These are phyloP conservation scores for Crocidura indochinensis DNA, from an alignment of 2,797 vertebrate genomes.

Conservation along the genomic window DNA sequence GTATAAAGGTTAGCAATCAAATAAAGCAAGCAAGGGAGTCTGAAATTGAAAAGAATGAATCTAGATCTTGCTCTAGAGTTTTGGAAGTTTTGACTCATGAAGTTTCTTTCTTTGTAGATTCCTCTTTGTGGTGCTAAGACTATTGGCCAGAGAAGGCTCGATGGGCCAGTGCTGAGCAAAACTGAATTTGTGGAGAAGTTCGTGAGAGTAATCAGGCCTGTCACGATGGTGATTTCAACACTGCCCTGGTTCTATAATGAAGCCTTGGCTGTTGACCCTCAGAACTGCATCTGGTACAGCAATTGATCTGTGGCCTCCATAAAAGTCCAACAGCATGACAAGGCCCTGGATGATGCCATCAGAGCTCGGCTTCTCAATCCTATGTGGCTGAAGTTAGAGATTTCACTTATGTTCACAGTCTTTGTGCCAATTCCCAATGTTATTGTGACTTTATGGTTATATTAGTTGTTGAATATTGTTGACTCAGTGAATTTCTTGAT, in stretches of 20 bases:
- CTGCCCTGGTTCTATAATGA: constrained; percentile 95
- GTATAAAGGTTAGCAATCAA: constrained; percentile 32
- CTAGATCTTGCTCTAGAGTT: background rate
- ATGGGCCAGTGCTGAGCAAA: constrained; percentile 93
- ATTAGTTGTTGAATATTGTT: background rate
- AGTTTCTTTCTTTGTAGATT: constrained; percentile 79
- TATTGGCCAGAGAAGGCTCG: constrained; percentile 87
- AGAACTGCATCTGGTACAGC: constrained; percentile 98
- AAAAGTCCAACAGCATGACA: constrained; percentile 94
- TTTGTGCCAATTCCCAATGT: constrained; percentile 27
- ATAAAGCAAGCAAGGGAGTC: background rate
- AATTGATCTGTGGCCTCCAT: constrained; percentile 96
- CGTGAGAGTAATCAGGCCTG: constrained; percentile 97
- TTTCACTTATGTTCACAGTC: constrained; percentile 40
- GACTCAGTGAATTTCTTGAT: background rate
- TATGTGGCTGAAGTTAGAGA: constrained; percentile 98
- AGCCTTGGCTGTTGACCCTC: constrained; percentile 95
- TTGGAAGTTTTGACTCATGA: constrained; percentile 64
- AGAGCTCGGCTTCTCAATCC: constrained; percentile 96
- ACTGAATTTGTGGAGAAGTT: constrained; percentile 97
- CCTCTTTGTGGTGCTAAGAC: constrained; percentile 88
- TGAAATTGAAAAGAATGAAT: constrained; percentile 35
- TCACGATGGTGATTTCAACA: constrained; percentile 95
- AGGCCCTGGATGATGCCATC: constrained; percentile 95
- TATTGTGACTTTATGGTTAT: background rate